Evolutionary conservation across 2,797 vertebrate species (phyloP).

Genomic region (Cheirogaleus major): DNA sequence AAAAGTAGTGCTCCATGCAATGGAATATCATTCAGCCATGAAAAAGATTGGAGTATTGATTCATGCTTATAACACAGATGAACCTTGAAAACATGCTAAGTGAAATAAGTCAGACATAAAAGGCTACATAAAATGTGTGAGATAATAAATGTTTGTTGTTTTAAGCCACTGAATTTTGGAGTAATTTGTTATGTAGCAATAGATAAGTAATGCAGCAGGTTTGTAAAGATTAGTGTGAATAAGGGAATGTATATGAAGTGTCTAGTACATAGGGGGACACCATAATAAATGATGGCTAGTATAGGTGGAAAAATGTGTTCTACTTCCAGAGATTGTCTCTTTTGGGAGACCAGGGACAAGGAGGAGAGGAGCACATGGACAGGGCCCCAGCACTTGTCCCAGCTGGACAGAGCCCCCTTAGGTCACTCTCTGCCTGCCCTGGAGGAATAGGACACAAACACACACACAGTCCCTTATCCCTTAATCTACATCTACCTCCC

Average conservation of each 20-base stretch:
- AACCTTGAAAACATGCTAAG: neutral
- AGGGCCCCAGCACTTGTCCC: neutral
- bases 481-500: neutral
- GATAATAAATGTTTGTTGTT: neutral
- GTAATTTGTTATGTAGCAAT: neutral
- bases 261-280: neutral
- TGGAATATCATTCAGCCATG: neutral
- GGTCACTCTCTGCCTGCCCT: neutral
- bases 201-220: neutral
- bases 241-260: neutral
- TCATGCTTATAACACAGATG: neutral
- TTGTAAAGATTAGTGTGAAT: neutral
- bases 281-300: neutral
- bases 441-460: neutral
- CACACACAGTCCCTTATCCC: neutral
- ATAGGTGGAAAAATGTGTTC: neutral
- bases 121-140: neutral
- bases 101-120: neutral
- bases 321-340: neutral
- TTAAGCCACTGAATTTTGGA: neutral
- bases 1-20: neutral
- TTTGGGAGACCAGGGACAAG: neutral
- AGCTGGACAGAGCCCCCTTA: neutral
- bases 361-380: neutral
- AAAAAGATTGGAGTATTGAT: neutral